These are phyloP conservation scores for Ochropacha duplaris DNA, from an alignment of 2,888 invertebrate species.

Conservation along the genomic window DNA sequence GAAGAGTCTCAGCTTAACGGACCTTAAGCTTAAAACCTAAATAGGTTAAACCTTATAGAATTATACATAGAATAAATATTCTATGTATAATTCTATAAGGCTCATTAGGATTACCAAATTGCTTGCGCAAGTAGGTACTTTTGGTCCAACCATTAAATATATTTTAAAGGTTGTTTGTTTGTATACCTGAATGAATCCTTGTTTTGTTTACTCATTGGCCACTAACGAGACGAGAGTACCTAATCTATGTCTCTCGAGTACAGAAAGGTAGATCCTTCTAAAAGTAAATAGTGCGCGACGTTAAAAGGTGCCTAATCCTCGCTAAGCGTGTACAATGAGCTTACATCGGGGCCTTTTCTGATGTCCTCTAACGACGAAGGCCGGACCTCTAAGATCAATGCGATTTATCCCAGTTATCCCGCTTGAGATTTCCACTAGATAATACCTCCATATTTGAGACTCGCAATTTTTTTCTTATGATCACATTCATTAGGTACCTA, in stretches of 20 bases:
- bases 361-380: slow-evolving; percentile 63
- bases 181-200: slow-evolving; percentile 23
- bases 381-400: slow-evolving; percentile 69
- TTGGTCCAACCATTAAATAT: slow-evolving; percentile 2
- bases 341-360: slow-evolving; percentile 60
- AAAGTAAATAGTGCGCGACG: slow-evolving; percentile 72
- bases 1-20: too few species aligned
- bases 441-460: slow-evolving; percentile 54
- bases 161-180: slow-evolving; percentile 4
- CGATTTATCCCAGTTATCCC: slow-evolving; percentile 55
- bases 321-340: slow-evolving; percentile 72
- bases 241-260: slow-evolving; percentile 46
- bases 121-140: neutral
- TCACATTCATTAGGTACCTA: slow-evolving; percentile 25
- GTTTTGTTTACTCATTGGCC: slow-evolving; percentile 44
- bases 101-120: slow-evolving; percentile 14
- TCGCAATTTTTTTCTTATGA: slow-evolving; percentile 38
- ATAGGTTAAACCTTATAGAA: too few species aligned
- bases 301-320: slow-evolving; percentile 76
- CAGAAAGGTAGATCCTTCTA: slow-evolving; percentile 32
- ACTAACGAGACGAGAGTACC: slow-evolving; percentile 48
- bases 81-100: neutral
- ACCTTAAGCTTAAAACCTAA: too few species aligned
- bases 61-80: too few species aligned
- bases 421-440: slow-evolving; percentile 51